Base-by-base conservation (phyloP, 2,113 vertebrate species). In the Kryptolebias marmoratus region DNA sequence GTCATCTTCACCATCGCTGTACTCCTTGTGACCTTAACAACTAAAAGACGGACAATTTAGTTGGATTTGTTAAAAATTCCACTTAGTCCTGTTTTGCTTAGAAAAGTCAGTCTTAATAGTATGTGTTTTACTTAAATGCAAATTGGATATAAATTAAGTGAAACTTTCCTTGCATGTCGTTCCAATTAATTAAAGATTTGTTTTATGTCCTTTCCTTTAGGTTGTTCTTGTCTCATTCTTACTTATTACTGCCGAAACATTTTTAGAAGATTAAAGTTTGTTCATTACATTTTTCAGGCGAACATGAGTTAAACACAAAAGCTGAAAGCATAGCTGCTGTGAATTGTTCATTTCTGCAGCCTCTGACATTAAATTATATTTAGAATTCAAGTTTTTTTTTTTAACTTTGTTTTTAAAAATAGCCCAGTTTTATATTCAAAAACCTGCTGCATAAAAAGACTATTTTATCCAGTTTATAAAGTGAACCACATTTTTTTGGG, bases 71-170 rank as follows among this genome's bases (percentile, higher is more conserved):
- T 85, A 80, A 84, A 76, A 67, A 77, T 80, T 81, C 68, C 71
- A 79, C 66, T 83, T 86, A 81, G 67, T 79, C 4, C 62, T 86
- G 66, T 84, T 89, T 89, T 87, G 83, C 76, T 83, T 81, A 83
- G 39, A 82, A 56, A 69, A 78, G 56, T 36, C 52, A 13, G 63
- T 60, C 58, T 47, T 81, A 78, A 86, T 80, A 70, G 48, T 15
- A 2, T 77, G 52, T 62, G 56, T 69, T 87, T 89, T 84, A 58
- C 50, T 61, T 84, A 82, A 77, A 82, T 82, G 83, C 76, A 91
- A 85, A 90, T 73, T 57, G 2, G n/a, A 73, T 80, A 89, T 82
- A 54, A 73, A 88, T 64, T 59, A n/a, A 49, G 52, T 5, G 72
- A 27, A 53, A 67, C 70, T 64, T 62, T 69, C 55, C 39, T 61